Evolutionary conservation across 2,797 vertebrate species (phyloP), one percentile per base, ranked within the genome.

Genomic region (Sus cebifrons): DNA sequence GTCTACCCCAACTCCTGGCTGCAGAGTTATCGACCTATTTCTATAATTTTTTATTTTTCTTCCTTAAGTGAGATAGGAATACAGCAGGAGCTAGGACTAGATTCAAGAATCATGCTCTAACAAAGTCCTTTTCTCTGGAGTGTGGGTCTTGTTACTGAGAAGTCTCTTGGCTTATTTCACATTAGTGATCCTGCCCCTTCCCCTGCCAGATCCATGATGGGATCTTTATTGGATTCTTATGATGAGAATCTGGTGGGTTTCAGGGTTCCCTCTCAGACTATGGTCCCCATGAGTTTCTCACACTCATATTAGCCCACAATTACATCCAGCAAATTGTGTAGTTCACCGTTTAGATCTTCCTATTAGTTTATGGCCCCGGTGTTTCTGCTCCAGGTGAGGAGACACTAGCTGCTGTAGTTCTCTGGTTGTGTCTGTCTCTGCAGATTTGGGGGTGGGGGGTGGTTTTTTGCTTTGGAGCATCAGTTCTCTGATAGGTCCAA

Each of bases 281-380:
- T 13, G 49, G 23, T 4, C 2, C 21, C 18, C 17, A 2, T 11
- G 68, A 29, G 27, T 62, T 54, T 82, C 77, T 86, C 16, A 68
- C 20, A 29, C 17, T 60, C 73, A 6, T 8, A 1, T 3, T 60
- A 15, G 20, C 29, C 58, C n/a, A 82, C 21, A 62, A 2, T 5
- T 29, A 49, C 21, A 40, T 20, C 29, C 29, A 93, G 11, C 5
- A 67, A 3, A 9, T 62, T 2, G 0, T 15, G 15, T 1, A 5
- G 21, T 49, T 67, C 20, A 36, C 29, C 9, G 10, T n/a, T 27
- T 11, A 44, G 23, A n/a, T 6, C 3, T 60, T 54, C 27, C 68
- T 15, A 0, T 5, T 14, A 40, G 20, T n/a, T 75, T 2, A 32
- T 4, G 25, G 52, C 3, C 36, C 5, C 1, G 5, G 36, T 2